Percentiles rank a stretch among this genome's conserved stretches.
phyloP scores from a whole-genome alignment of 2,113 vertebrate genomes.

The Megaceryle torquata region DNA sequence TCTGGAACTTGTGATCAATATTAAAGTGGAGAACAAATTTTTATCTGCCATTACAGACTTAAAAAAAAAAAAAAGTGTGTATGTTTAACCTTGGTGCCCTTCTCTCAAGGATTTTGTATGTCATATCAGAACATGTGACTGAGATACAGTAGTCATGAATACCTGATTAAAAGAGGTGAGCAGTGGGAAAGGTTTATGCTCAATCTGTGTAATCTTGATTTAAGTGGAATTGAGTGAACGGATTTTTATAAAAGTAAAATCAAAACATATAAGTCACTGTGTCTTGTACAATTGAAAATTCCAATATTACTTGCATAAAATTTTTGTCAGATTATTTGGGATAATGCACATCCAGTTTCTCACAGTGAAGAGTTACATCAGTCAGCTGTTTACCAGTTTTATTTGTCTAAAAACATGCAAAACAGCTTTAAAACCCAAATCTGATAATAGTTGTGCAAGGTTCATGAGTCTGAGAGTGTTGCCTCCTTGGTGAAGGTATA shows the following conservation, averaged over 20 bases:
- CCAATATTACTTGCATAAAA: not conserved
- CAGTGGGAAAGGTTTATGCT: not conserved
- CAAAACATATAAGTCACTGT: not conserved
- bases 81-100: not conserved
- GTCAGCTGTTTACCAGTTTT: not conserved
- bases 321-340: not conserved
- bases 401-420: not conserved
- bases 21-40: not conserved
- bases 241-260: not conserved
- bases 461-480: not conserved
- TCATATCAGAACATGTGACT: not conserved
- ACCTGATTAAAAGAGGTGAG: not conserved
- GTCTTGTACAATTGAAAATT: not conserved
- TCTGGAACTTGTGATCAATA: not conserved
- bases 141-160: not conserved
- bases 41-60: not conserved
- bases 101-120: not conserved
- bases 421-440: not conserved
- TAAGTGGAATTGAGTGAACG: not conserved
- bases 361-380: not conserved
- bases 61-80: not conserved
- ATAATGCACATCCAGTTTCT: not conserved
- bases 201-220: not conserved
- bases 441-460: not conserved
- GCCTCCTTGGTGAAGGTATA: not conserved